Conservation (phyloP, 2,888 invertebrate species). For the Phengaris alcon region DNA sequence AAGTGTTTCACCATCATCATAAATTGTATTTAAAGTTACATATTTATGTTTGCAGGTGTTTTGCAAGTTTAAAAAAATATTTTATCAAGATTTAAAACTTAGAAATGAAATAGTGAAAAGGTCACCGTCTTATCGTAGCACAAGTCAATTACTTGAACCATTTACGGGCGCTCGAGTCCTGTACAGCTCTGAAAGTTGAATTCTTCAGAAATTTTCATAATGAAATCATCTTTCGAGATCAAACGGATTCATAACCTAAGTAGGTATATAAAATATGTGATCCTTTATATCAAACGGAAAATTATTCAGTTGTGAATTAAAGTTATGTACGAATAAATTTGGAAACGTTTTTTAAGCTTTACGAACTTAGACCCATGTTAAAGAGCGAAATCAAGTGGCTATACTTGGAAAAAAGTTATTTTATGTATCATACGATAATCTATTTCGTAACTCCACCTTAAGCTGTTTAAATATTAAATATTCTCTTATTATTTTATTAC, state of each 20-base stretch:
- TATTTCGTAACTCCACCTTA: too few relatives aligned
- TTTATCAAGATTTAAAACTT: not conserved
- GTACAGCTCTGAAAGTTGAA: slow-evolving; percentile 27
- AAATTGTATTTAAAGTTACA: too few relatives aligned
- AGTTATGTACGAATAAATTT: not conserved
- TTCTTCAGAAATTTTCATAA: slow-evolving; percentile 25
- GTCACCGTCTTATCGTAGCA: not conserved
- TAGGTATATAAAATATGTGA: slow-evolving; percentile 16
- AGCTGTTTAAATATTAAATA: too few relatives aligned
- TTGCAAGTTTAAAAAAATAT: not conserved
- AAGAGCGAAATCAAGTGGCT: not conserved
- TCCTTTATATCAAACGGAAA: slow-evolving; percentile 26
- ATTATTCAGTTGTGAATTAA: slow-evolving; percentile 26
- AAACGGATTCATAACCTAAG: slow-evolving; percentile 21
- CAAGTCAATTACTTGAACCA: slow-evolving; percentile 22
- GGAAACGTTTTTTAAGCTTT: not conserved
- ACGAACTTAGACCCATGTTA: not conserved
- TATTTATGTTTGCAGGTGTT: not conserved
- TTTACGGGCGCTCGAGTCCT: slow-evolving; percentile 23
- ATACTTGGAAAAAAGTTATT: not conserved
- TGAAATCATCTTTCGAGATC: slow-evolving; percentile 26
- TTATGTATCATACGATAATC: too few relatives aligned
- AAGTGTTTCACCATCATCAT: too few relatives aligned
- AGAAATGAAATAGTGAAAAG: slow-evolving; percentile 6
- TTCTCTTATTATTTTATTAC: too few relatives aligned